These are phyloP conservation scores for Zeuzera pyrina DNA, from an alignment of 2,888 invertebrate species.

Conservation along the genomic window DNA sequence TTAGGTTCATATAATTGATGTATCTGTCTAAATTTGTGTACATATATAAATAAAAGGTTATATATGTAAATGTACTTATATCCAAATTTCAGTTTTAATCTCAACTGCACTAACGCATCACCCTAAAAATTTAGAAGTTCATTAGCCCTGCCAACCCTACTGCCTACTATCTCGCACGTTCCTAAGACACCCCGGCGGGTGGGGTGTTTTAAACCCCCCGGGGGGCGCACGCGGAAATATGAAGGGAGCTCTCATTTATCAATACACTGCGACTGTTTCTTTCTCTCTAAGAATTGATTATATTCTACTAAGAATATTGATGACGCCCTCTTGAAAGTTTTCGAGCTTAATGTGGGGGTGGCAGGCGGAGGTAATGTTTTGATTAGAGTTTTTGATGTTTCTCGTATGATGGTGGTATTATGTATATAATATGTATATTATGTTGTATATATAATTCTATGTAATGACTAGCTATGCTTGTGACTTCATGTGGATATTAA, in stretches of 20 bases:
- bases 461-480: too few species aligned
- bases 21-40: too few species aligned
- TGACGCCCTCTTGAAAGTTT: constrained; percentile 48
- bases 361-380: constrained; percentile 37
- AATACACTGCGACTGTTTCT: constrained; percentile 71
- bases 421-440: too few species aligned
- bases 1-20: too few species aligned
- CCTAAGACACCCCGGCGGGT: constrained; percentile 53
- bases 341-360: constrained; percentile 31
- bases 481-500: too few species aligned
- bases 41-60: too few species aligned
- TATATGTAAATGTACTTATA: too few species aligned
- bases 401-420: too few species aligned
- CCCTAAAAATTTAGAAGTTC: constrained; percentile 61
- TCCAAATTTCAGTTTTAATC: too few species aligned
- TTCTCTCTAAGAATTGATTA: constrained; percentile 70
- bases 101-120: too few species aligned
- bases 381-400: constrained; percentile 62
- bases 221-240: constrained; percentile 57
- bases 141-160: constrained; percentile 65
- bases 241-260: constrained; percentile 72
- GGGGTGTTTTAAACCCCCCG: constrained; percentile 32
- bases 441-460: too few species aligned
- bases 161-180: constrained; percentile 69
- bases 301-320: constrained; percentile 70